These are phyloP conservation scores for Varanus salvator DNA, from an alignment of 2,113 vertebrate species.

Conservation along the genomic window DNA sequence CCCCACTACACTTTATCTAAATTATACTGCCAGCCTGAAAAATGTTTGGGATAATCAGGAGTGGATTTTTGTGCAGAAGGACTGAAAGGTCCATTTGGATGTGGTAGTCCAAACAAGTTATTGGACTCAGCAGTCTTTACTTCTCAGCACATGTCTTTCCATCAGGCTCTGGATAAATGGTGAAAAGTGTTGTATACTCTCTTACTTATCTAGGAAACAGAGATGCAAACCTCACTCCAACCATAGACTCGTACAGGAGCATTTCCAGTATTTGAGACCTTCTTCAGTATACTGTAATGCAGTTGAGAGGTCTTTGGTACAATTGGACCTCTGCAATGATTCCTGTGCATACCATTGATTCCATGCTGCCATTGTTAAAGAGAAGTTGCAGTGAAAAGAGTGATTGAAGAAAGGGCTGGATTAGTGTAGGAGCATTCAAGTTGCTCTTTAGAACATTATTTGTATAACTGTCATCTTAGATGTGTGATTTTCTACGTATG, in stretches of 20 bases:
- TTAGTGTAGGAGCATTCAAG: background rate
- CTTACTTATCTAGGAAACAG: background rate
- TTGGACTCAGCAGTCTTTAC: no score
- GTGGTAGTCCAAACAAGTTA: no score
- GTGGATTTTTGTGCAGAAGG: no score
- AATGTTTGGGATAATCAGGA: no score
- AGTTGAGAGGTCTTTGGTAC: background rate
- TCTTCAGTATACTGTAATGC: background rate
- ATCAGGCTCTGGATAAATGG: background rate
- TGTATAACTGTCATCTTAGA: background rate
- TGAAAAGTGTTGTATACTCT: background rate
- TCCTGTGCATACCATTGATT: background rate
- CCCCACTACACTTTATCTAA: no score
- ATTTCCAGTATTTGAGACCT: background rate
- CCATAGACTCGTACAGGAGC: background rate
- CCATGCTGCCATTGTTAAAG: no score
- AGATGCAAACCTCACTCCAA: background rate
- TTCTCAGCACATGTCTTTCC: no score
- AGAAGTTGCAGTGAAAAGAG: background rate
- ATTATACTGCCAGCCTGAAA: no score
- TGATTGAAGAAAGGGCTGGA: background rate
- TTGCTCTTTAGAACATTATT: background rate
- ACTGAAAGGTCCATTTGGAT: no score
- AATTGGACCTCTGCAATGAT: background rate
- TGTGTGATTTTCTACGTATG: background rate